These are phyloP conservation scores for Syritta pipiens DNA, from an alignment of 2,888 invertebrate genomes.

Conservation along the genomic window DNA sequence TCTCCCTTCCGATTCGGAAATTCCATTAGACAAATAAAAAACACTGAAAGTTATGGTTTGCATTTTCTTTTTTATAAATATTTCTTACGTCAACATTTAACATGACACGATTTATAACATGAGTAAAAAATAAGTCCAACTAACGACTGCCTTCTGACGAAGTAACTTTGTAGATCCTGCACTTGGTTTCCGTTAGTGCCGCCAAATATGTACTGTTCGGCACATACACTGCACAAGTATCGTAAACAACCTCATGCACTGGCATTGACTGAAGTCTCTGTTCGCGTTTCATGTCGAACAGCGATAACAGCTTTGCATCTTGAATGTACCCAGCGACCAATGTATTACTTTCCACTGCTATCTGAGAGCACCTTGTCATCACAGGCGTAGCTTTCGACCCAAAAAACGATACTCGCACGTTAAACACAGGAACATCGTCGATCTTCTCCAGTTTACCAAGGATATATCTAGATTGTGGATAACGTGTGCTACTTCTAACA, in stretches of 20 bases:
- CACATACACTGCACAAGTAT: slow-evolving; percentile 83
- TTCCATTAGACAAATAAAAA: no score
- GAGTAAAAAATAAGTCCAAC: neutral
- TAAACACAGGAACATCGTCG: slow-evolving; percentile 80
- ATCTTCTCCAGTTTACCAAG: slow-evolving; percentile 80
- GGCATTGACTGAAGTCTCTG: slow-evolving; percentile 82
- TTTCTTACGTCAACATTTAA: slow-evolving; percentile 3
- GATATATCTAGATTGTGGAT: slow-evolving; percentile 81
- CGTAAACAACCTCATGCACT: slow-evolving; percentile 84
- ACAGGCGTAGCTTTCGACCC: slow-evolving; percentile 85
- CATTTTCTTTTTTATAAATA: no score
- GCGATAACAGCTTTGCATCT: slow-evolving; percentile 82
- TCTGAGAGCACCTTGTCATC: slow-evolving; percentile 81
- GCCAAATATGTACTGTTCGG: slow-evolving; percentile 81
- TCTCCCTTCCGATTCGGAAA: no score
- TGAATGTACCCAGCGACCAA: slow-evolving; percentile 89
- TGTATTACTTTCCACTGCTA: slow-evolving; percentile 80
- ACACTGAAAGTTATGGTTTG: no score
- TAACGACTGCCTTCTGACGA: slow-evolving; percentile 33
- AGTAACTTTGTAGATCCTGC: slow-evolving; percentile 84
- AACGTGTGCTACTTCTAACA: slow-evolving; percentile 83
- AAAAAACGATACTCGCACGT: slow-evolving; percentile 82
- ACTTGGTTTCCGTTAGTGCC: slow-evolving; percentile 84
- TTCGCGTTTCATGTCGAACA: slow-evolving; percentile 84
- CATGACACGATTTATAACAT: neutral